Conservation (phyloP, 1,140 invertebrate genomes). For the Subanguina moxae region DNA sequence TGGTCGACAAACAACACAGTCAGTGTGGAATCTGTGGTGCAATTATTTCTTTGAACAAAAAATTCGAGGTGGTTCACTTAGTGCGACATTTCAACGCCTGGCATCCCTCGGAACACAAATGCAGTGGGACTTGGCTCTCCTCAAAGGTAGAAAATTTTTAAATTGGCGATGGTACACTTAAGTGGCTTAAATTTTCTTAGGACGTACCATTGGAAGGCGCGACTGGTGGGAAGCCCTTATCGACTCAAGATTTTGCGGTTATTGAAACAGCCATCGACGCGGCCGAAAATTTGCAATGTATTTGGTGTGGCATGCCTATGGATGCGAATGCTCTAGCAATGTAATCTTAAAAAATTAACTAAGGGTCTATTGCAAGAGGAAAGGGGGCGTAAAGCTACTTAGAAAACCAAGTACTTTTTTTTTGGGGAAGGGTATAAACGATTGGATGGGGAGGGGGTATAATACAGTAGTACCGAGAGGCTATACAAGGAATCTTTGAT, state of each 20-base stretch:
- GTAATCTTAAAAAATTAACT: not conserved
- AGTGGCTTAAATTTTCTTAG: not conserved
- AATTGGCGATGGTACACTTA: not conserved
- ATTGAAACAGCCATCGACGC: conserved; percentile 46
- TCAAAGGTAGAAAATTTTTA: not conserved
- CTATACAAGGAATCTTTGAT: no score
- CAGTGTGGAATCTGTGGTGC: conserved; percentile 54
- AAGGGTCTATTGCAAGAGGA: no score
- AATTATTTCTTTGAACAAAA: conserved; percentile 56
- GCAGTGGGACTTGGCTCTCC: conserved; percentile 50
- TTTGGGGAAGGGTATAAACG: not conserved
- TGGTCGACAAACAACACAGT: conserved; percentile 58
- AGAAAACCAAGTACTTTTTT: no score
- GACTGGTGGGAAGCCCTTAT: conserved; percentile 40
- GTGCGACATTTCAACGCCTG: conserved; percentile 56
- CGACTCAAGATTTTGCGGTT: conserved; percentile 52
- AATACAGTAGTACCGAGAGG: no score
- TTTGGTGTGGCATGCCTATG: conserved; percentile 59
- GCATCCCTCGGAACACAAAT: conserved; percentile 56
- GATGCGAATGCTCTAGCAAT: conserved; percentile 42
- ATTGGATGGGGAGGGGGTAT: no score
- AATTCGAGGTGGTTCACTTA: conserved; percentile 57
- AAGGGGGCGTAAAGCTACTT: not conserved
- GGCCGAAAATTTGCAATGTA: conserved; percentile 56
- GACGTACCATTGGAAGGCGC: not conserved